phyloP scores from a whole-genome alignment of 2,113 vertebrate genomes.

The Columba janthina region DNA sequence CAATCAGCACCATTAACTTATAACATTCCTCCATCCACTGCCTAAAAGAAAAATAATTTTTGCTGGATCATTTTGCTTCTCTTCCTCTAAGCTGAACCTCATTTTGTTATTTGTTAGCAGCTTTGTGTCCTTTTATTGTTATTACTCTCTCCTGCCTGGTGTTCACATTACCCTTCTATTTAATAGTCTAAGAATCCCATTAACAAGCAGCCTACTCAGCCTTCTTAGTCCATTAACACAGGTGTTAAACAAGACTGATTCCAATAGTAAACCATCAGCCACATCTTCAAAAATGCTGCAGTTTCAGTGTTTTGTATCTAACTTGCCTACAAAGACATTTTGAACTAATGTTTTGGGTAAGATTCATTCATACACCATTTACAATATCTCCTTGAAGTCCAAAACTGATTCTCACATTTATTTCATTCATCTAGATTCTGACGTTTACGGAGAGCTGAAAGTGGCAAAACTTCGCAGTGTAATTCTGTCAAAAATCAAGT shows the following conservation, averaged over 20 bases:
- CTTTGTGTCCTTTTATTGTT: neutral
- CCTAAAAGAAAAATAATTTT: neutral
- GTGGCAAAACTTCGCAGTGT: neutral
- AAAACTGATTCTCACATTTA: neutral
- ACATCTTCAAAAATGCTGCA: neutral
- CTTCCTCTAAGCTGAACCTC: neutral
- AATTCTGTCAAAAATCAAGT: neutral
- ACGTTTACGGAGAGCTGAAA: neutral
- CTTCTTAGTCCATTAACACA: neutral
- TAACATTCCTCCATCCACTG: neutral
- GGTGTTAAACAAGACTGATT: neutral
- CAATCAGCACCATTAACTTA: neutral
- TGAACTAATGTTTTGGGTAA: neutral
- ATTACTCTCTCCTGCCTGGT: neutral
- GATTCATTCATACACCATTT: neutral
- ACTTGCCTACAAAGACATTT: neutral
- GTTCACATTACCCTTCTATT: neutral
- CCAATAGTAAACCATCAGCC: neutral
- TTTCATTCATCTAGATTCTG: neutral
- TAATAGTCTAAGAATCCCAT: neutral
- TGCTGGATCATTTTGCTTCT: neutral
- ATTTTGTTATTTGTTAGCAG: neutral
- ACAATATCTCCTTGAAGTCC: neutral
- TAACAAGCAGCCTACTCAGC: neutral
- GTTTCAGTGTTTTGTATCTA: neutral